Conservation (phyloP, 2,888 invertebrate genomes). For the Pristionchus japonicus region DNA sequence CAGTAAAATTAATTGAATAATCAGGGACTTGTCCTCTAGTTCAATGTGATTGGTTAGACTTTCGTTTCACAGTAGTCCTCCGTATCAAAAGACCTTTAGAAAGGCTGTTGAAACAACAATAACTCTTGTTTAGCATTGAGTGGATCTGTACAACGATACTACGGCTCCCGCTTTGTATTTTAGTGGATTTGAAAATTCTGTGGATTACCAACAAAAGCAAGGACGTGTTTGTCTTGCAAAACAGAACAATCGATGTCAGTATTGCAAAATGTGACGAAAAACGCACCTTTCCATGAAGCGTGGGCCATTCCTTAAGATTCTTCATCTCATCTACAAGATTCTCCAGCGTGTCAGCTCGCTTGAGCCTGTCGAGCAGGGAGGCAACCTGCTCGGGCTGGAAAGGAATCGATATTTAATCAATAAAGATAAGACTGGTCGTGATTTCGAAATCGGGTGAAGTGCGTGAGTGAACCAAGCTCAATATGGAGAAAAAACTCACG, state of each 20-base stretch:
- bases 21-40: no score
- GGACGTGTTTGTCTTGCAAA: neutral
- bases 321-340: constrained; percentile 39
- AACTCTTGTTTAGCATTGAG: no score
- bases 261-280: constrained; percentile 29
- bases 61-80: no score
- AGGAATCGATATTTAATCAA: neutral
- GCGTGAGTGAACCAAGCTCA: neutral
- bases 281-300: constrained; percentile 43
- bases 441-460: neutral
- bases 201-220: neutral
- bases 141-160: no score
- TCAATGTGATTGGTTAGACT: no score
- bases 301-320: constrained; percentile 46
- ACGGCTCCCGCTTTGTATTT: no score
- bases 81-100: no score
- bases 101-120: no score
- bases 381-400: constrained; percentile 36
- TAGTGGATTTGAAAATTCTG: no score
- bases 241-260: neutral
- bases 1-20: no score
- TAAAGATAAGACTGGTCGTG: neutral
- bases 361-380: constrained; percentile 36
- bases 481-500: neutral
- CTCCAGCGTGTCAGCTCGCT: constrained; percentile 2